Conservation (phyloP, 2,797 vertebrate genomes). For the Squalus acanthias region DNA sequence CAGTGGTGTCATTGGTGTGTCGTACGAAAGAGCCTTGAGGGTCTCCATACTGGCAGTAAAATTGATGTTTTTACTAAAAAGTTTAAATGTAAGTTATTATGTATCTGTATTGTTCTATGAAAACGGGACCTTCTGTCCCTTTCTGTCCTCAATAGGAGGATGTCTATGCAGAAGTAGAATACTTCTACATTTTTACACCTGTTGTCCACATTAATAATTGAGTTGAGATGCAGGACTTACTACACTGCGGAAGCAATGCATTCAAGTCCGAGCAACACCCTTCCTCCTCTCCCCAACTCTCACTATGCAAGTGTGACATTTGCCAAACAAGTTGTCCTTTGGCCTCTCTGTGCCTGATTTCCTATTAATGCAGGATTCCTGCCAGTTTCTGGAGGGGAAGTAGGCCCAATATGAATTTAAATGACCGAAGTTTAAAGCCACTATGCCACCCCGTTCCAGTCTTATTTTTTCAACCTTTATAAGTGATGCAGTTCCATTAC, state of each 20-base stretch:
- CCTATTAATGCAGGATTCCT: not conserved
- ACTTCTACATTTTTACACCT: not conserved
- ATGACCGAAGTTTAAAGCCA: not conserved
- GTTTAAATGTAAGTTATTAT: not conserved
- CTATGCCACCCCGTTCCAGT: not conserved
- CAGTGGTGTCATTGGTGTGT: not conserved
- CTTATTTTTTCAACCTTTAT: not conserved
- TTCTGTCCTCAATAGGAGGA: not conserved
- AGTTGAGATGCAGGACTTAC: not conserved
- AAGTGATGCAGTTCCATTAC: not conserved
- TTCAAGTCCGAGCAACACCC: not conserved
- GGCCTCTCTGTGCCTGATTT: not conserved
- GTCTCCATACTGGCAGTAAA: not conserved
- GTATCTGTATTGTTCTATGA: not conserved
- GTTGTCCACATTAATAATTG: not conserved
- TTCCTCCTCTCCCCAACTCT: not conserved
- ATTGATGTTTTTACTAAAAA: not conserved
- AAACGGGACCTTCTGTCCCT: not conserved
- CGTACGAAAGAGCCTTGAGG: not conserved
- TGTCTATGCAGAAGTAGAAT: not conserved
- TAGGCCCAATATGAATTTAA: not conserved
- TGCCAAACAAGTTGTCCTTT: not conserved
- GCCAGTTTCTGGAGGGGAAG: not conserved
- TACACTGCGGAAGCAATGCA: not conserved
- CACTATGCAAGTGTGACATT: not conserved